phyloP scores from a whole-genome alignment of 2,888 invertebrate genomes.

The Plutella xylostella region DNA sequence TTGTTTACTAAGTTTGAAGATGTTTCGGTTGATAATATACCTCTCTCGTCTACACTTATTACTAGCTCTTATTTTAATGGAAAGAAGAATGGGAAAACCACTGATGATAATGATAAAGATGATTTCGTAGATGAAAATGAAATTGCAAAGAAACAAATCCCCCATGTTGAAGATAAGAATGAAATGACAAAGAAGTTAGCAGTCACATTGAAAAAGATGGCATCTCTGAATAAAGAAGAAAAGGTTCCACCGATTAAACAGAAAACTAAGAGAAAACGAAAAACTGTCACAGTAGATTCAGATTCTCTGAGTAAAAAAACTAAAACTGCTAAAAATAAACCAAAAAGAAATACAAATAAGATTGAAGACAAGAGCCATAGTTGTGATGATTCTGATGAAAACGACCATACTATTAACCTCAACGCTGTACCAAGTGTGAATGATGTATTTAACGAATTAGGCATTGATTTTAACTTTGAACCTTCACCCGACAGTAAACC shows the following conservation, averaged over 20 bases:
- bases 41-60: constrained; percentile 45
- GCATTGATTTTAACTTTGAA: constrained; percentile 35
- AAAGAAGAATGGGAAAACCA: constrained; percentile 19
- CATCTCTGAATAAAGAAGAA: constrained; percentile 37
- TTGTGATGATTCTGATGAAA: constrained; percentile 21
- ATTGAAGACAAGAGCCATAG: constrained; percentile 24
- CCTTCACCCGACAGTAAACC: constrained; percentile 14
- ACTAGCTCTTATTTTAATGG: constrained; percentile 61
- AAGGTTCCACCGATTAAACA: constrained; percentile 27
- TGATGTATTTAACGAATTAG: constrained; percentile 46
- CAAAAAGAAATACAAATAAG: constrained; percentile 13
- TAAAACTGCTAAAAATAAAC: constrained; percentile 19
- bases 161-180: no score
- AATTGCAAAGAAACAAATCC: no score
- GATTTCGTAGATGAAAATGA: constrained; percentile 15
- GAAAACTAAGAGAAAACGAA: constrained; percentile 38
- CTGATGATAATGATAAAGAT: constrained; percentile 21
- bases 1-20: constrained; percentile 47
- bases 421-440: constrained; percentile 60
- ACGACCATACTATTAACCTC: constrained; percentile 25
- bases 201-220: constrained; percentile 50
- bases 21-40: constrained; percentile 46
- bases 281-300: constrained; percentile 34
- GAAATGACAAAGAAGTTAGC: constrained; percentile 35
- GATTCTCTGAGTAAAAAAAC: constrained; percentile 18